Percentiles rank a stretch among this genome's conserved stretches.
phyloP scores from a whole-genome alignment of 2,888 invertebrate species.

The Eristalis tenax region DNA sequence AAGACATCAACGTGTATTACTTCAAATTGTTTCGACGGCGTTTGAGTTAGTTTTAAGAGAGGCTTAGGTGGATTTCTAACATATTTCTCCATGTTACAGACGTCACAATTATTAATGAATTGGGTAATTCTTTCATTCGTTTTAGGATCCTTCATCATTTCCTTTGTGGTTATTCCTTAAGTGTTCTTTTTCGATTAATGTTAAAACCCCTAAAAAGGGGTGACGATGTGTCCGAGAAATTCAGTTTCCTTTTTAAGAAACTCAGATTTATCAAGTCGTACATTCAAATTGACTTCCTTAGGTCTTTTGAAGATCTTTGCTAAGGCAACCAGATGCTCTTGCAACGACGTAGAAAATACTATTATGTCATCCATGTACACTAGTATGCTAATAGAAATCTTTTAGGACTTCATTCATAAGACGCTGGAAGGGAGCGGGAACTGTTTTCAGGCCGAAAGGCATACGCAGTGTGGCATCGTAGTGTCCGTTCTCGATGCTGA shows the following conservation, averaged over 20 bases:
- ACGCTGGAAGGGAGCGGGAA: constrained; percentile 71
- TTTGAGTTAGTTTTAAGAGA: constrained; percentile 18
- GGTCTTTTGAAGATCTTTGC: constrained; percentile 1
- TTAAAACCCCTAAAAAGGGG: no score
- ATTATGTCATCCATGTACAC: constrained; percentile 76
- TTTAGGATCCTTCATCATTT: not conserved
- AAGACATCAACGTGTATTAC: constrained; percentile 48
- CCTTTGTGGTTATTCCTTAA: not conserved
- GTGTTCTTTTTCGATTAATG: not conserved
- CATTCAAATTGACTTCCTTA: constrained; percentile 18
- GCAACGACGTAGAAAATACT: constrained; percentile 13
- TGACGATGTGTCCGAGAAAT: constrained; percentile 15
- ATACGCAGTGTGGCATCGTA: constrained; percentile 57
- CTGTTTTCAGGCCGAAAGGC: constrained; percentile 71
- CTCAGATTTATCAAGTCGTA: constrained; percentile 21
- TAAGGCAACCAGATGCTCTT: constrained; percentile 4
- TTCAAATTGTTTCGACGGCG: constrained; percentile 2
- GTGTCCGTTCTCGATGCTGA: constrained; percentile 9
- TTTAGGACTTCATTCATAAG: constrained; percentile 30
- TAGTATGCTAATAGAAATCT: constrained; percentile 25
- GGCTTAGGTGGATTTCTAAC: constrained; percentile 3
- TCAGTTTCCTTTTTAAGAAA: constrained; percentile 19
- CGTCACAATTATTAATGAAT: constrained; percentile 11
- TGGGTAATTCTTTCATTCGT: not conserved
- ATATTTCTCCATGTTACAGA: constrained; percentile 6